Evolutionary conservation across 1,140 invertebrate genomes (phyloP), one percentile per base, ranked within the genome.

Genomic region (Schlechtendalia chinensis): DNA sequence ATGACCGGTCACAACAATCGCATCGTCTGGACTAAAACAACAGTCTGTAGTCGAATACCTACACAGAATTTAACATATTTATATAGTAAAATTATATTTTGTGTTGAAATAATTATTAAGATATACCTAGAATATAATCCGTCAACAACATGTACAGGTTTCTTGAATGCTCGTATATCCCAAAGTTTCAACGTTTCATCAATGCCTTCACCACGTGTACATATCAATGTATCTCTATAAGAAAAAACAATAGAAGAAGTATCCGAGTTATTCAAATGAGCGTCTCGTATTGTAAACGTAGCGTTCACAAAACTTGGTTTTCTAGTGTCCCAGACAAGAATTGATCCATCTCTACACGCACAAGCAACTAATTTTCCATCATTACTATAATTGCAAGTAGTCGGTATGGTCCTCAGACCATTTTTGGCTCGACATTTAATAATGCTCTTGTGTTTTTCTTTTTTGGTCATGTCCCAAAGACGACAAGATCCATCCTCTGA

Each of bases 261-360:
- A 84, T 98, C 95, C 0, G 88, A 88, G 10, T 91, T 91, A 83
- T 91, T 92, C 81, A 89, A 87, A 86, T 99, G 98, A 0, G 95
- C 96, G 75, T 89, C 90, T 81, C 95, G 88, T 2, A 96, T 87
- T 47, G 93, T 86, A 67, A 92, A 87, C 0, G 91, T 89, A 0
- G 95, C 95, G 84, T 95, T 97, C 12, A 90, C 92, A 83, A 90
- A 92, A 83, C 90, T 92, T 29, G 75, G 75, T 84, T 91, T 92
- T 58, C 96, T 89, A 71, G 96, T 92, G 86, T 99, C 98, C 97
- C 97, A 99, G 86, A 98, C 93, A 86, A 98, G 97, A 83, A 99
- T 92, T 0, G 96, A 98, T 2, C 98, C 98, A 87, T 99, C 98
- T 39, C 91, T 89, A 85, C 98, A 99, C 0, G 92, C 97, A 77